Evolutionary conservation across 2,888 invertebrate species (phyloP), one percentile per base, ranked within the genome.

Genomic region (Cartodere bifasciata): DNA sequence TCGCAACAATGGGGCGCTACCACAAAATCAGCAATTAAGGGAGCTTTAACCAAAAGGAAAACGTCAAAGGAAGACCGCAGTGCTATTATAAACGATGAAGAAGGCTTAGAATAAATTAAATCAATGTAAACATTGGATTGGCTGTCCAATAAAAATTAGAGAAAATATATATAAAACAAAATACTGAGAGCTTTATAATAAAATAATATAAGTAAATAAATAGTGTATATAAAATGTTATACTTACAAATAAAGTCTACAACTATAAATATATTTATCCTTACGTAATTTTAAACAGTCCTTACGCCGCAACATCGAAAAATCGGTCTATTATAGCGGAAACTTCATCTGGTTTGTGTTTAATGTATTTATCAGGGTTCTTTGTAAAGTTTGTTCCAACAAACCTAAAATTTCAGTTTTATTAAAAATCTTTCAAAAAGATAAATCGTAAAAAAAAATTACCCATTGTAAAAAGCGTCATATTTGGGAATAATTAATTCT

Each of bases 311-410:
- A 87, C 84, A 64, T 94, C 94, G 59, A 95, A 95, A 52, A 94
- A 88, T 36, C 83, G 80, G 52, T 90, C 86, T 28, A 95, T 72
- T 52, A 85, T 70, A 1, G 75, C 72, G 2, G 80, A 75, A 4
- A 95, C 81, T 56, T 87, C 83, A 46, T 81, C 74, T 1, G 90
- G 88, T 16, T 76, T 75, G 55, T 87, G 88, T 62, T 85, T 90
- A 34, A 92, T 74, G 60, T 95, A 94, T 59, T 95, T 95, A 38
- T 86, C 85, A 0, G 78, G 78, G 65, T 92, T 90, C 62, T 92
- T 94, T 13, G 90, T 84, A 60, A 95, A 95, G 33, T 81, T 75
- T 25, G 84, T 67, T 23, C 67, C 58, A 2, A 77, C 70, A 60
- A 75, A 81, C 52, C 79, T 80, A 44, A 28, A 61, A 58, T 37